A percentile compares a stretch with the other conserved stretches of the same genome.
Evolutionary conservation across 1,140 invertebrate species (phyloP).

Genomic region (Mylabris phalerata): DNA sequence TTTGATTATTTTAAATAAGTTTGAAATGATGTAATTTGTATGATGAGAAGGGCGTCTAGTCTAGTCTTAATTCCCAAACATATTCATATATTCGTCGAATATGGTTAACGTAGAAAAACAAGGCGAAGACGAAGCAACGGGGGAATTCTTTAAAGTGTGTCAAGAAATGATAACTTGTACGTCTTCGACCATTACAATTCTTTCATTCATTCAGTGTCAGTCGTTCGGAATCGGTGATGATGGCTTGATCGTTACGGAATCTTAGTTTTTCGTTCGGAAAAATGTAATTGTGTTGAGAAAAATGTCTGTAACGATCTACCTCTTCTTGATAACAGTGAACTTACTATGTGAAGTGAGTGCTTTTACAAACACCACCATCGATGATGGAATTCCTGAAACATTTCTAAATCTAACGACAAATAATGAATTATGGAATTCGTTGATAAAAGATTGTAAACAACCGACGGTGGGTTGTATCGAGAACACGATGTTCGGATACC

Average conservation of each 20-base stretch:
- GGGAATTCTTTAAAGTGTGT: constrained; percentile 25
- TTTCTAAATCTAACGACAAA: constrained; percentile 43
- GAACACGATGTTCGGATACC: constrained; percentile 63
- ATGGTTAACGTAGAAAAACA: no score
- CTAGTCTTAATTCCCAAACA: no score
- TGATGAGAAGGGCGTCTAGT: no score
- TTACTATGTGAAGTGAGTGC: constrained; percentile 1
- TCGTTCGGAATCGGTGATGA: constrained; percentile 19
- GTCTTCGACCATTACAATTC: constrained; percentile 4
- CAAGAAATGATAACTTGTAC: constrained; percentile 31
- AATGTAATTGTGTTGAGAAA: not conserved
- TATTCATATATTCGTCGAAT: no score
- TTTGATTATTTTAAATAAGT: no score
- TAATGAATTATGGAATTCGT: constrained; percentile 62
- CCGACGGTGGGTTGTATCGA: constrained; percentile 66
- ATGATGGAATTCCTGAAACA: not conserved
- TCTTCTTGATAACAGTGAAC: constrained; percentile 7
- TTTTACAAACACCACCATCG: not conserved
- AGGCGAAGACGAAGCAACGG: not conserved
- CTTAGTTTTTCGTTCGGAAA: constrained; percentile 18
- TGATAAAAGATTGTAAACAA: constrained; percentile 60
- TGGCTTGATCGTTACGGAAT: constrained; percentile 26
- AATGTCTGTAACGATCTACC: constrained; percentile 3
- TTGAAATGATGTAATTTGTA: no score
- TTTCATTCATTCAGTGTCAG: constrained; percentile 22